phyloP scores from a whole-genome alignment of 2,797 vertebrate genomes.

The Neostethus bicornis region DNA sequence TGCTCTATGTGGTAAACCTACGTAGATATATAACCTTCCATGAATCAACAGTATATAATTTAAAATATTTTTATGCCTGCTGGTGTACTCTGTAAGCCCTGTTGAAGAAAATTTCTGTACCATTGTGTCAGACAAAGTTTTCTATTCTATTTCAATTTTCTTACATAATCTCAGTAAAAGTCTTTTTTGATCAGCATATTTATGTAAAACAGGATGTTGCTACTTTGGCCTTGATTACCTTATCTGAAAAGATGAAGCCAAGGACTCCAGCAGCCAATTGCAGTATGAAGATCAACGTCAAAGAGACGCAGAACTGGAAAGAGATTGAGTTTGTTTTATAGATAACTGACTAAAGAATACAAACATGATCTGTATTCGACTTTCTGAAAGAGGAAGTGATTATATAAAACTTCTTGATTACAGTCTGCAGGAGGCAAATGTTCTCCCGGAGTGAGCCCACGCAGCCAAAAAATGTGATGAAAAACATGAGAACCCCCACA shows the following conservation, averaged over 20 bases:
- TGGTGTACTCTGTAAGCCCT: too few species aligned
- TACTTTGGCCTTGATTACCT: constrained; percentile 74
- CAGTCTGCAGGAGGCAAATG: constrained; percentile 90
- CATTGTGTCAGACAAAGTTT: too few species aligned
- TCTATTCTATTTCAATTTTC: too few species aligned
- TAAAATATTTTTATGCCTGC: too few species aligned
- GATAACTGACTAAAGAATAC: background rate
- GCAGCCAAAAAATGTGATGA: constrained; percentile 95
- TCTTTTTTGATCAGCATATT: background rate
- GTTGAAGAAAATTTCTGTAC: too few species aligned
- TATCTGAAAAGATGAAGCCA: constrained; percentile 92
- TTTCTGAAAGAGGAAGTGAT: background rate
- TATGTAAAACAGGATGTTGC: background rate
- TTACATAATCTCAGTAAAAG: background rate
- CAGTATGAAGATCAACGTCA: constrained; percentile 89
- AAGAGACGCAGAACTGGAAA: constrained; percentile 86
- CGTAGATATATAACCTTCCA: too few species aligned
- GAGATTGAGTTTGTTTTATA: constrained; percentile 5
- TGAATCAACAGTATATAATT: too few species aligned
- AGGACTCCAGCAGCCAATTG: constrained; percentile 87
- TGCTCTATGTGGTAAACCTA: too few species aligned
- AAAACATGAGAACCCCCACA: constrained; percentile 90
- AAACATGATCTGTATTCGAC: too few species aligned
- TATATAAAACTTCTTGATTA: constrained; percentile 50
- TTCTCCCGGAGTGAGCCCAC: constrained; percentile 93